Conservation (phyloP, 2,113 vertebrate genomes). For the Gasterosteus aculeatus region DNA sequence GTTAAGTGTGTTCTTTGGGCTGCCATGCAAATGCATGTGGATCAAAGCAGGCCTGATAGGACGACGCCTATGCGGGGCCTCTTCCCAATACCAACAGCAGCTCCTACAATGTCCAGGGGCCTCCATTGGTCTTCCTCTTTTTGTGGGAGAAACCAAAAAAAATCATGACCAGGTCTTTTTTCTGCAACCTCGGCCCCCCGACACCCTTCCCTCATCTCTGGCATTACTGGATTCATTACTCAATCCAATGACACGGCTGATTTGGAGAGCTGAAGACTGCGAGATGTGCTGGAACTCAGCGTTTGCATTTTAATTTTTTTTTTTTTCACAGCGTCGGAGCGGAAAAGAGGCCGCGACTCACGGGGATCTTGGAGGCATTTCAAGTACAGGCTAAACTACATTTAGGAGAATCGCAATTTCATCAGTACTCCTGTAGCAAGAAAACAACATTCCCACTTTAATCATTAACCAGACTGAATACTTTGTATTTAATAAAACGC, state of each 20-base stretch:
- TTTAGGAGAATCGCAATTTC: background rate
- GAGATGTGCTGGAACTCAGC: conserved; percentile 12
- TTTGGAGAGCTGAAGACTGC: conserved; percentile 20
- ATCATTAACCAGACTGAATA: background rate
- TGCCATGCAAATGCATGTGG: conserved; percentile 82
- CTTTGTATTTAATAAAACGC: background rate
- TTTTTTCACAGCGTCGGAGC: background rate
- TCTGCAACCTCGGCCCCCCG: conserved; percentile 26
- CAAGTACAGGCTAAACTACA: background rate
- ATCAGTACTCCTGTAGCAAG: background rate
- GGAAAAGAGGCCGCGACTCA: background rate
- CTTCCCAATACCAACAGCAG: conserved; percentile 77
- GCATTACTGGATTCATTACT: conserved; percentile 28
- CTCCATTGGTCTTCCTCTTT: conserved; percentile 75
- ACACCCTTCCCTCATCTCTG: conserved; percentile 13
- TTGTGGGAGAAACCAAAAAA: conserved; percentile 61
- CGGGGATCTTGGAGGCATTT: conserved; percentile 12
- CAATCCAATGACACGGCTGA: conserved; percentile 41
- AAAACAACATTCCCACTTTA: background rate
- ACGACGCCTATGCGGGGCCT: conserved; percentile 74
- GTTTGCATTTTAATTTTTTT: conserved; percentile 6
- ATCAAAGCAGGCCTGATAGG: conserved; percentile 79
- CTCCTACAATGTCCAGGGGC: conserved; percentile 70
- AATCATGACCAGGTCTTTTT: conserved; percentile 69
- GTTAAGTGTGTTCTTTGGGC: conserved; percentile 83